These are phyloP conservation scores for Pseudolycoriella hygida DNA, from an alignment of 2,888 invertebrate genomes.

Conservation along the genomic window DNA sequence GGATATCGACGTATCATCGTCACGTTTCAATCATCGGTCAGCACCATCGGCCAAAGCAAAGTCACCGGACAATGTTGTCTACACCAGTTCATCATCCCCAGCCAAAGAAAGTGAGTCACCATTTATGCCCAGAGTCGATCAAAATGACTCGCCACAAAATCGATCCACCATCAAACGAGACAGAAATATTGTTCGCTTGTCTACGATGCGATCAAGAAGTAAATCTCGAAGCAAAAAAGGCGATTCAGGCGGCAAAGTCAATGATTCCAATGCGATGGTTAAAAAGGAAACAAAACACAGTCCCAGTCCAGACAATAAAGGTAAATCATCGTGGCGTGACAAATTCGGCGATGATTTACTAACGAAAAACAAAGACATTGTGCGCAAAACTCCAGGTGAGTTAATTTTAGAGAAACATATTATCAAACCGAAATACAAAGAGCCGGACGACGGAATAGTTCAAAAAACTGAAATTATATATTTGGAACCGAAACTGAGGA, in stretches of 20 bases:
- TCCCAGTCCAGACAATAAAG: constrained; percentile 21
- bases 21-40: constrained; percentile 22
- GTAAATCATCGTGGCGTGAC: constrained; percentile 36
- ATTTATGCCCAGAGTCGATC: constrained; percentile 32
- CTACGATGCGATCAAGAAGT: constrained; percentile 33
- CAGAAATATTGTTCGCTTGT: constrained; percentile 54
- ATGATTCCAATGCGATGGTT: neutral
- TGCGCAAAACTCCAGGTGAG: constrained; percentile 51
- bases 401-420: constrained; percentile 57
- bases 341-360: constrained; percentile 40
- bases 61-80: constrained; percentile 20
- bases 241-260: neutral
- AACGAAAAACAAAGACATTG: constrained; percentile 17
- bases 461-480: constrained; percentile 14
- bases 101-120: constrained; percentile 16
- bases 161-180: constrained; percentile 50
- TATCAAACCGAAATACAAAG: constrained; percentile 37
- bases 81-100: constrained; percentile 7
- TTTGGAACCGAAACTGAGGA: constrained; percentile 22
- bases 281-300: constrained; percentile 13
- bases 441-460: neutral
- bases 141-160: constrained; percentile 30
- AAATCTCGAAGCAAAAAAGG: constrained; percentile 4
- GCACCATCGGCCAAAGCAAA: constrained; percentile 2
- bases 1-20: constrained; percentile 66